Conservation (phyloP, 1,140 invertebrate species). For the Dreissena polymorpha region DNA sequence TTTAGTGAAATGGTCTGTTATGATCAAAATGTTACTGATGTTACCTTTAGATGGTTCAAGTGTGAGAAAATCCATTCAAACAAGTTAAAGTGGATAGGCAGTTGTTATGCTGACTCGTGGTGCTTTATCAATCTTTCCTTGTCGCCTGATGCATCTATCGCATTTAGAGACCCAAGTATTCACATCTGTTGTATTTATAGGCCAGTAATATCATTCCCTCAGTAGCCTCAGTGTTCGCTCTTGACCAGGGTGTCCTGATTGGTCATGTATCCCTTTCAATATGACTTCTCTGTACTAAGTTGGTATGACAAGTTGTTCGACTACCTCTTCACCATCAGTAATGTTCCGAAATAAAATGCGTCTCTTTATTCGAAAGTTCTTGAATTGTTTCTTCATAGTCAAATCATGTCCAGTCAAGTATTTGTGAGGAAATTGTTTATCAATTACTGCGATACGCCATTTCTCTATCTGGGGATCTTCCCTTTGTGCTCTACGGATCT, state of each 20-base stretch:
- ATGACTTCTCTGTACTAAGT: not conserved
- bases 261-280: not conserved
- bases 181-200: too few species aligned
- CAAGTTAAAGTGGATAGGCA: not conserved
- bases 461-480: too few species aligned
- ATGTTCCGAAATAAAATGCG: too few species aligned
- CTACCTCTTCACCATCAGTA: too few species aligned
- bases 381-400: too few species aligned
- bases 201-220: not conserved
- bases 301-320: not conserved
- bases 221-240: not conserved
- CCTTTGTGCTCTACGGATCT: too few species aligned
- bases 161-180: not conserved
- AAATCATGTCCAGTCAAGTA: too few species aligned
- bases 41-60: slow-evolving; percentile 8
- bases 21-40: not conserved
- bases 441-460: too few species aligned
- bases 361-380: too few species aligned
- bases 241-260: not conserved
- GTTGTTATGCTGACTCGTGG: not conserved
- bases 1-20: slow-evolving; percentile 21
- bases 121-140: not conserved
- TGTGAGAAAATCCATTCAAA: too few species aligned
- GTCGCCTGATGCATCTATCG: not conserved
- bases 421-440: too few species aligned